Evolutionary conservation across 2,888 invertebrate genomes (phyloP), one percentile per base, ranked within the genome.

Genomic region (Conops quadrifasciatus): DNA sequence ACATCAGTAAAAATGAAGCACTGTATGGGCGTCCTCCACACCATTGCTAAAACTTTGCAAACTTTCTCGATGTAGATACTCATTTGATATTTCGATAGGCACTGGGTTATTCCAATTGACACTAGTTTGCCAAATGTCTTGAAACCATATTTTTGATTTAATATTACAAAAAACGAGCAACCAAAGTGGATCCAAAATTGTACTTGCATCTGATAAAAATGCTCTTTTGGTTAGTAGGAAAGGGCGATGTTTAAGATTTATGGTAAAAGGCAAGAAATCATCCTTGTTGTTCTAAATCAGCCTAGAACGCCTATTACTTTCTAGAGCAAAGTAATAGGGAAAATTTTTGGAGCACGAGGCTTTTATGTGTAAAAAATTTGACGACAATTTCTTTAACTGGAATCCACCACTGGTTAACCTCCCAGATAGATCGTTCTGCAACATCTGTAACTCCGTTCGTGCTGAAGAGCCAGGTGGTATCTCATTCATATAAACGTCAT

Each of bases 361-460:
- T 13, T 7, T 19, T 21, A 53, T 53, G 1, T 53, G 53, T 53
- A 16, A 53, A 59, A 47, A 60, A 30, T 51, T 71, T 16, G 66
- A 26, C 1, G 62, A 60, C 67, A 51, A 62, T 4, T 66, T 53
- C 21, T 36, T 7, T 19, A 67, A 36, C 58, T 71, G 45, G 24
- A 71, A 66, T 7, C 66, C 66, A 13, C 71, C 36, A 43, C 36
- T n/a, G 19, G 47, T 47, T 16, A 70, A 36, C 9, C 56, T 47
- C 16, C n/a, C 1, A 28, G 60, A 66, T 15, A 71, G n/a, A 9
- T 71, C 59, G n/a, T 15, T 28, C 24, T 59, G 71, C 90, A 0
- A 90, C 91, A 16, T 94, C 97, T 86, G 97, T 97, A 15, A 91
- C 91, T 76, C 88, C 93, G 68, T 95, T 94, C 45, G 97, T 97